Conservation (phyloP, 2,888 invertebrate species). For the Thyatira batis region DNA sequence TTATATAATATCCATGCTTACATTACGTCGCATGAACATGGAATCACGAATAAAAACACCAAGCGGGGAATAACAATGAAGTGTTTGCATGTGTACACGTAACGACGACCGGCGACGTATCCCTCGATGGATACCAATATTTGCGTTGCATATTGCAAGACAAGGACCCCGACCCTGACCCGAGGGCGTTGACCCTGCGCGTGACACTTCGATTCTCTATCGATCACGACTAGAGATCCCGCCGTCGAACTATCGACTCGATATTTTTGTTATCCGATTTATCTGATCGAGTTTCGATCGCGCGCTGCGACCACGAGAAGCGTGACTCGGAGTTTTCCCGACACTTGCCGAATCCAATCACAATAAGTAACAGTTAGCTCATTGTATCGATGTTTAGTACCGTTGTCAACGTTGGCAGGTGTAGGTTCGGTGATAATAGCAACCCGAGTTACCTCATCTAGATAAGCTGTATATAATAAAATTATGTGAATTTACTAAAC, state of each 20-base stretch:
- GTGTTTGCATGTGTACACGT: conserved; percentile 68
- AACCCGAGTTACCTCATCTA: conserved; percentile 11
- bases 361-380: conserved; percentile 67
- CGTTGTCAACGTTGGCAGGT: conserved; percentile 71
- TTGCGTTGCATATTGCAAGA: conserved; percentile 71
- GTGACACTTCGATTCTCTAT: conserved; percentile 81
- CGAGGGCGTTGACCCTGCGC: conserved; percentile 71
- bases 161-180: conserved; percentile 76
- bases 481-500: not conserved
- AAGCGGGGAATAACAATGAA: conserved; percentile 70
- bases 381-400: conserved; percentile 63
- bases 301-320: conserved; percentile 32
- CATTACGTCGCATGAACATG: conserved; percentile 18
- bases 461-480: conserved; percentile 11
- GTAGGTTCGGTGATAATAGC: conserved; percentile 27
- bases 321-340: conserved; percentile 62
- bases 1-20: not conserved
- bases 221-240: conserved; percentile 77
- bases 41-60: conserved; percentile 55
- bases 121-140: conserved; percentile 60
- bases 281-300: conserved; percentile 64
- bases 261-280: conserved; percentile 65
- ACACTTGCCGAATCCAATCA: conserved; percentile 64
- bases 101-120: conserved; percentile 69
- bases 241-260: conserved; percentile 64